Evolutionary conservation across 2,888 invertebrate genomes (phyloP).

Genomic region (Drepana falcataria): DNA sequence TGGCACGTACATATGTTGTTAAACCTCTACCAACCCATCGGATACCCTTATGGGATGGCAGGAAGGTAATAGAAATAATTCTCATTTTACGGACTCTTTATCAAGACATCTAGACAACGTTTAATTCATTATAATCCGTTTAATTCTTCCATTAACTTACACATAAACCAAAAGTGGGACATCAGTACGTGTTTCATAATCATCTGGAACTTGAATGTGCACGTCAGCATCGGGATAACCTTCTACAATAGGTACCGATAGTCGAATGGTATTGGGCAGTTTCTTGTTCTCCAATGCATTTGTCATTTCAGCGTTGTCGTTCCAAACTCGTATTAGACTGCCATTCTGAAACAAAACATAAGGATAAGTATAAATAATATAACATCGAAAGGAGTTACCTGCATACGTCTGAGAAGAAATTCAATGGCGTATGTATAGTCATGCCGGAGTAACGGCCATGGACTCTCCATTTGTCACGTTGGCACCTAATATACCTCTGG

Average conservation of each 20-base stretch:
- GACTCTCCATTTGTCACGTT: too few relatives aligned
- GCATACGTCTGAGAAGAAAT: too few relatives aligned
- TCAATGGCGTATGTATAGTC: too few relatives aligned
- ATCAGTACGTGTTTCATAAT: slow-evolving; percentile 83
- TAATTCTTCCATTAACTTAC: slow-evolving; percentile 71
- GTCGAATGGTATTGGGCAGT: slow-evolving; percentile 79
- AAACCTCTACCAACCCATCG: too few relatives aligned
- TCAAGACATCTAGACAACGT: too few relatives aligned
- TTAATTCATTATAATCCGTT: too few relatives aligned
- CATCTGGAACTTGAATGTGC: slow-evolving; percentile 84
- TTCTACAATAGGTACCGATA: slow-evolving; percentile 81
- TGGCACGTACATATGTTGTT: too few relatives aligned
- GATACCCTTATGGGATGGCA: too few relatives aligned
- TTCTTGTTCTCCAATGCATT: slow-evolving; percentile 63
- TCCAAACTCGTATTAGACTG: slow-evolving; percentile 77
- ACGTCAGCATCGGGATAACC: slow-evolving; percentile 84
- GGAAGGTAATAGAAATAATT: too few relatives aligned
- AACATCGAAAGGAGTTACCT: not conserved
- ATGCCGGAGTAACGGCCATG: too few relatives aligned
- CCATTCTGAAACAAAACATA: slow-evolving; percentile 54
- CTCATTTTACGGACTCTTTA: too few relatives aligned
- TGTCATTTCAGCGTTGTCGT: slow-evolving; percentile 79
- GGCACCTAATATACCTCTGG: too few relatives aligned
- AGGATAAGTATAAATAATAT: not conserved
- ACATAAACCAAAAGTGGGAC: slow-evolving; percentile 92